Percentiles rank a stretch among this genome's conserved stretches.
These are phyloP conservation scores for Tetranychus cinnabarinus DNA, from an alignment of 1,140 invertebrate species.

Conservation along the genomic window DNA sequence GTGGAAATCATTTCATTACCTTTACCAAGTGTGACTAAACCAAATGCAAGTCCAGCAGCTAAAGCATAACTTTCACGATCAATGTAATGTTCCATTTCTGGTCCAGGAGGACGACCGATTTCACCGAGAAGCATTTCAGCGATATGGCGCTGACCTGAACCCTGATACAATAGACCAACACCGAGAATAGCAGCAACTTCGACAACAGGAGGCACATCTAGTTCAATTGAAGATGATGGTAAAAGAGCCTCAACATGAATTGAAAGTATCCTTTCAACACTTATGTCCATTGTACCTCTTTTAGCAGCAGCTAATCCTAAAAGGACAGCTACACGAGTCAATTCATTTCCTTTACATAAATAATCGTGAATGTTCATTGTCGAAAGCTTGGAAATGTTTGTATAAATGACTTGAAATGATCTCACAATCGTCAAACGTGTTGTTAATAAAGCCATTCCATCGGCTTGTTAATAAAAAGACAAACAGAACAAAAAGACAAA, in stretches of 20 bases:
- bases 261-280: constrained; percentile 63
- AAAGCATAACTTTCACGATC: constrained; percentile 84
- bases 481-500: too few species aligned
- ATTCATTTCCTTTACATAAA: constrained; percentile 51
- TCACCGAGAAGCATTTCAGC: constrained; percentile 68
- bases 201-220: constrained; percentile 75
- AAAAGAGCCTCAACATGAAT: constrained; percentile 74
- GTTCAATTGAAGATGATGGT: constrained; percentile 73
- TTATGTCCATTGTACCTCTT: constrained; percentile 59
- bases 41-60: constrained; percentile 69
- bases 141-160: constrained; percentile 74
- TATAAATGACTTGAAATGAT: too few species aligned
- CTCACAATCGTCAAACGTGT: too few species aligned
- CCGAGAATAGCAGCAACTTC: constrained; percentile 72
- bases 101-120: constrained; percentile 74
- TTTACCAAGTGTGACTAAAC: constrained; percentile 56
- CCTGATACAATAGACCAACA: constrained; percentile 71
- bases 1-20: constrained; percentile 10
- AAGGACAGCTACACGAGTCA: constrained; percentile 71
- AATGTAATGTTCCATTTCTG: constrained; percentile 80
- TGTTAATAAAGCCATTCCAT: too few species aligned
- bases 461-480: too few species aligned
- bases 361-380: constrained; percentile 72
- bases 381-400: constrained; percentile 41
- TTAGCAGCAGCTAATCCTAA: constrained; percentile 44